A percentile compares a stretch with the other conserved stretches of the same genome.
phyloP scores from a whole-genome alignment of 2,888 invertebrate species.

The Marasmarcha lunaedactyla region DNA sequence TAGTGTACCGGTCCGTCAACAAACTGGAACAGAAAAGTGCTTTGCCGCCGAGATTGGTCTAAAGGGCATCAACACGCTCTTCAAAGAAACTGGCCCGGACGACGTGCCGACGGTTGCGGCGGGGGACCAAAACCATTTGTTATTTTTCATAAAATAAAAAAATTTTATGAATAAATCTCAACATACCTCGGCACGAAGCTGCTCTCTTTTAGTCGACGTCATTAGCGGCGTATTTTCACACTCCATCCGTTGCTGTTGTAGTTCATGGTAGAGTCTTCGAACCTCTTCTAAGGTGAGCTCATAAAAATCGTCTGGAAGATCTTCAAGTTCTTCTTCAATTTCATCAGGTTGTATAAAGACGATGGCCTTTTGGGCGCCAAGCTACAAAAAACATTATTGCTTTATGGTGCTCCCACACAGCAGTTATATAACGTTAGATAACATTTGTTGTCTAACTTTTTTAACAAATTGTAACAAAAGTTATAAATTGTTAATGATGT shows the following conservation, averaged over 20 bases:
- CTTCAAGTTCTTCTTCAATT: slow-evolving; percentile 71
- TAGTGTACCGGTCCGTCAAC: no score
- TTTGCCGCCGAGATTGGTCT: no score
- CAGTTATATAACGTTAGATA: slow-evolving; percentile 1
- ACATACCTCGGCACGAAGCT: slow-evolving; percentile 33
- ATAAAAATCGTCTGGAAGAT: slow-evolving; percentile 89
- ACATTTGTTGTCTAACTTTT: slow-evolving; percentile 3
- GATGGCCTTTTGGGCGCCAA: slow-evolving; percentile 81
- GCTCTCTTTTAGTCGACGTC: slow-evolving; percentile 55
- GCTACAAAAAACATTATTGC: slow-evolving; percentile 48
- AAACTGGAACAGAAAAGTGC: no score
- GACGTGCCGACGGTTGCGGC: no score
- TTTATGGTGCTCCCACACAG: slow-evolving; percentile 2
- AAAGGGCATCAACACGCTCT: no score
- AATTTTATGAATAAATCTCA: slow-evolving; percentile 1
- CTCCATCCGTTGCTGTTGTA: slow-evolving; percentile 73
- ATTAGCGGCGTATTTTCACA: slow-evolving; percentile 80
- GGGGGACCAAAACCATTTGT: no score
- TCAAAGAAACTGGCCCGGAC: no score
- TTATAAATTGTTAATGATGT: slow-evolving; percentile 4
- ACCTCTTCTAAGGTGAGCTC: slow-evolving; percentile 88
- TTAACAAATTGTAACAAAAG: slow-evolving; percentile 4
- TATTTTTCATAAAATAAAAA: no score
- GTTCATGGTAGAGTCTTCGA: slow-evolving; percentile 78
- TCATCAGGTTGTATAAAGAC: slow-evolving; percentile 75